Evolutionary conservation across 2,797 vertebrate genomes (phyloP).

Genomic region (Distichodus sexfasciatus): DNA sequence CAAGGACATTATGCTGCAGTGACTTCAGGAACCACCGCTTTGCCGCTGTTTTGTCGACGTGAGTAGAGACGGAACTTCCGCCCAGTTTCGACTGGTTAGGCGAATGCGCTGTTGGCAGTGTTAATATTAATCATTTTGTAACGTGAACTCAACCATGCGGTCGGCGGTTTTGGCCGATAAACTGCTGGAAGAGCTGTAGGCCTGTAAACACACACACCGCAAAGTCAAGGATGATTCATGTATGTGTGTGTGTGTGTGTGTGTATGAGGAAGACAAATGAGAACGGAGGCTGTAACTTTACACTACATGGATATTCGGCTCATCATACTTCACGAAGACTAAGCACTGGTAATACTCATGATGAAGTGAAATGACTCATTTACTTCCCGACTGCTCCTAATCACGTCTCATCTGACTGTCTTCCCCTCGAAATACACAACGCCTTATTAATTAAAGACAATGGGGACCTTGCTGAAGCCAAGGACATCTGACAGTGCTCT

Average conservation of each 20-base stretch:
- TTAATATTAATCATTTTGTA: background rate
- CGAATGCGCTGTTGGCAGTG: background rate
- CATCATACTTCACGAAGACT: background rate
- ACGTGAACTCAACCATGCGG: constrained; percentile 34
- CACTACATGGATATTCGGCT: background rate
- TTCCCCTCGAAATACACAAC: constrained; percentile 10
- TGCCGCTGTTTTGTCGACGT: constrained; percentile 23
- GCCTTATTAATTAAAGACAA: constrained; percentile 18
- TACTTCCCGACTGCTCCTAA: constrained; percentile 18
- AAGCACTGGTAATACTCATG: background rate
- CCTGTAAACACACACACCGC: constrained; percentile 4
- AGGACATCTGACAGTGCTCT: background rate
- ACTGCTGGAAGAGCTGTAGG: background rate
- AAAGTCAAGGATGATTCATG: constrained; percentile 15
- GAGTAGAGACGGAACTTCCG: background rate
- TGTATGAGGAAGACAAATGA: background rate
- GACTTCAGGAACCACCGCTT: constrained; percentile 54
- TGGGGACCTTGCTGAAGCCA: background rate
- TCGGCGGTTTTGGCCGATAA: constrained; percentile 35
- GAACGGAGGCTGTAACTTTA: background rate
- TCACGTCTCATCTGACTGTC: background rate
- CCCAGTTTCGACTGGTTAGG: background rate
- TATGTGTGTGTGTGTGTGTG: background rate
- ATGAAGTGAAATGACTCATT: constrained; percentile 8
- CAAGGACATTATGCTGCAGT: constrained; percentile 97